Conservation (phyloP, 2,113 vertebrate species). For the Grallaria varia region DNA sequence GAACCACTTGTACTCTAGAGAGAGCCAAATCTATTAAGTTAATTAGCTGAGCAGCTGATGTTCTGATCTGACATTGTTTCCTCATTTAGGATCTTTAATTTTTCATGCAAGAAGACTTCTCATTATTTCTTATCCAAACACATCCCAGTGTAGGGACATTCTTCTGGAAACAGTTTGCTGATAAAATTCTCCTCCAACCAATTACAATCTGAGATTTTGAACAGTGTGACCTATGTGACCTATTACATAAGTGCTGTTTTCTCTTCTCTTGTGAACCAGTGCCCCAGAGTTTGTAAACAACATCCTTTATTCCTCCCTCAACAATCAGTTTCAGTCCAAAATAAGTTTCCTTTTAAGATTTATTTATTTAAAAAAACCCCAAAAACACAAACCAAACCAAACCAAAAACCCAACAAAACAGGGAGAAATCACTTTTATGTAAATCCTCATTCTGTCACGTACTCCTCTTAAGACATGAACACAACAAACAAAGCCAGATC, state of each 20-base stretch:
- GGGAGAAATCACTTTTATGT: not conserved
- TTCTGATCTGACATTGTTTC: conserved; percentile 2
- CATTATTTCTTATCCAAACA: conserved; percentile 13
- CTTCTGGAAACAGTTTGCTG: not conserved
- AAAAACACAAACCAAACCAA: not conserved
- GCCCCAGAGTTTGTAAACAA: not conserved
- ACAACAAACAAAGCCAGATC: not conserved
- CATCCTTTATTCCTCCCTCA: not conserved
- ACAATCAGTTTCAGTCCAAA: not conserved
- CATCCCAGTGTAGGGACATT: not conserved
- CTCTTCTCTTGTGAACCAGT: not conserved
- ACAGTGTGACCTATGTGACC: not conserved
- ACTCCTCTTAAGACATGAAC: rapidly evolving
- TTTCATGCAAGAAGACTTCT: not conserved
- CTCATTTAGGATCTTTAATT: not conserved
- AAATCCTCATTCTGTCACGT: not conserved
- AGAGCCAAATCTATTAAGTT: conserved; percentile 6
- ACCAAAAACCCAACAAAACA: not conserved
- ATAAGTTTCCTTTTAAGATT: not conserved
- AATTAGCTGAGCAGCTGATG: conserved; percentile 11
- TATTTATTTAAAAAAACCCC: not conserved
- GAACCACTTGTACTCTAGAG: not conserved
- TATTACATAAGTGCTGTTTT: not conserved
- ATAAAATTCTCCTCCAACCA: not conserved
- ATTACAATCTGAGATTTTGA: not conserved